phyloP scores from a whole-genome alignment of 2,113 vertebrate genomes.

The Chaetorhynchus papuensis region DNA sequence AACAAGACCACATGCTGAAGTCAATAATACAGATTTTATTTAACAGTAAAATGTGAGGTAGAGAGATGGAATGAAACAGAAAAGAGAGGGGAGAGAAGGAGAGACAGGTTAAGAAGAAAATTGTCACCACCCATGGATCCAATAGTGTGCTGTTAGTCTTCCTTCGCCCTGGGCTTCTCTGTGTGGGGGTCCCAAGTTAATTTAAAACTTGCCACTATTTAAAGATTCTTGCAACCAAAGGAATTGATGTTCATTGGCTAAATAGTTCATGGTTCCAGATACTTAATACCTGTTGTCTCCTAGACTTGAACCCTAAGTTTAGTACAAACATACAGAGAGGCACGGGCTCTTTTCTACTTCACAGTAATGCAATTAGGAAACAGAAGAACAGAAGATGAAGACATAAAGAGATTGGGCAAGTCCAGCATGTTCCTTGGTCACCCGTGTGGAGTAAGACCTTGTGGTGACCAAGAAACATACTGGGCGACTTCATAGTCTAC shows the following conservation, averaged over 20 bases:
- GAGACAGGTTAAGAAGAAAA: not conserved
- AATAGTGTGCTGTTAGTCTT: not conserved
- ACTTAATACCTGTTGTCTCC: not conserved
- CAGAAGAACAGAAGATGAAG: not conserved
- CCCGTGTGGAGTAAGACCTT: not conserved
- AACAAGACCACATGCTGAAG: not conserved
- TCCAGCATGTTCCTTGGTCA: not conserved
- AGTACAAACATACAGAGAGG: fast-evolving
- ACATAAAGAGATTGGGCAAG: not conserved
- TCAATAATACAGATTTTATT: not conserved
- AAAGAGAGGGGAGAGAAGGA: not conserved
- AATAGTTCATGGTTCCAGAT: not conserved
- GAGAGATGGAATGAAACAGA: not conserved
- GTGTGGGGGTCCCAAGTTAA: fast-evolving
- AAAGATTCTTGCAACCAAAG: not conserved
- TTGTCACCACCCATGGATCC: not conserved
- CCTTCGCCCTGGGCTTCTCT: fast-evolving
- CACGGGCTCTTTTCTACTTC: not conserved
- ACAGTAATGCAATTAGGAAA: not conserved
- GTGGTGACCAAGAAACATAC: not conserved
- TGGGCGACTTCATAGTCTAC: fast-evolving
- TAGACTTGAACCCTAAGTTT: not conserved
- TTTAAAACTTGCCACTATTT: not conserved
- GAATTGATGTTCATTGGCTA: not conserved
- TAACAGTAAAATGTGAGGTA: not conserved